Evolutionary conservation across 2,888 invertebrate genomes (phyloP), one percentile per base, ranked within the genome.

Genomic region (Coleophora flavipennella): DNA sequence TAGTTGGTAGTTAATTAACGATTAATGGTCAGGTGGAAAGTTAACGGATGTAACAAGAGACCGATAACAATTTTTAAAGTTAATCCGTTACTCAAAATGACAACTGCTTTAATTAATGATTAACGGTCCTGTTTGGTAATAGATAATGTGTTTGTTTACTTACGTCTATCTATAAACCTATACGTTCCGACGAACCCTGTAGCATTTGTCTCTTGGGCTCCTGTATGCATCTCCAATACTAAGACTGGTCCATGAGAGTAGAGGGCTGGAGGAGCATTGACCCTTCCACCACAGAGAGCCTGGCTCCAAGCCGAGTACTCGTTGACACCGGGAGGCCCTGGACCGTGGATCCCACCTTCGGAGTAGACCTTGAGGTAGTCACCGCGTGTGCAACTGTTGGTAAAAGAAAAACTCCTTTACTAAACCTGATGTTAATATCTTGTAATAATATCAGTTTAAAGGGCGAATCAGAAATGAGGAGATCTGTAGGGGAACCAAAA

Each of bases 341-440:
- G 83, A 0, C 89, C 88, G 57, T 93, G 92, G 38, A 90, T 86
- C 9, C 90, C 91, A 48, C 92, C 86, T 74, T 94, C 92, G 25
- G 92, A 88, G 73, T 92, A 94, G 27, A 93, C 87, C 71, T 92
- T 92, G 47, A 94, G 69, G 67, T 88, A 92, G 73, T 93, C 93
- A 1, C 91, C 91, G 29, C 86, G 85, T 36, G 86, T 81, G 60
- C 93, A 93, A 47, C 93, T 93, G 88, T 31, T 86, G 86, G 56
- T 62, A 56, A 45, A 42, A 39, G 38, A 32, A 12, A 2, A 12
- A 2, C 8, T 9, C 20, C 7, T 8, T 6, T 29, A 9, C 4
- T 29, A 8, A 20, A 4, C 3, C 3, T 20, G 20, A 20, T 20
- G 3, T 6, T 20, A 6, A n/a, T n/a, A n/a, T n/a, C n/a, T n/a